Evolutionary conservation across 2,888 invertebrate genomes (phyloP), one percentile per base, ranked within the genome.

Genomic region (Lithophane semibrunnea): DNA sequence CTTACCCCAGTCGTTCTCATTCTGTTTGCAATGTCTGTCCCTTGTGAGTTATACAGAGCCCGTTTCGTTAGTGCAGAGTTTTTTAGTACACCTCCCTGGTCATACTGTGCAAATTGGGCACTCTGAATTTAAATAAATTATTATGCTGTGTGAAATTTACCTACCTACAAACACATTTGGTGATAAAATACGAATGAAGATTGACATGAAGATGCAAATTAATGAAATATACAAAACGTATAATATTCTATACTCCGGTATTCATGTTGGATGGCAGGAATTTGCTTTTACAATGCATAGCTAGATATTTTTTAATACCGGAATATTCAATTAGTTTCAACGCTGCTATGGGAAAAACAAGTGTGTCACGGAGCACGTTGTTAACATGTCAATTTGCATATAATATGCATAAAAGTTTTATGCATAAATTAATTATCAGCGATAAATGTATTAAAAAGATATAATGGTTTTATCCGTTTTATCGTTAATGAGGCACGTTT

Each of bases 1-100:
- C 24, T 54, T 24, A 21, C 5, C 21, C 8, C 37, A 29, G 56
- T 65, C 42, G 16, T 56, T 63, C 37, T 49, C 54, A 77, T 68
- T 79, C 79, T 83, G 73, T 79, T 81, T 52, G 37, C 18, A 69
- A 69, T 47, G 60, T 52, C n/a, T 37, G 37, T 74, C 74, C 60
- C 84, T 82, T 29, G 71, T 52, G 83, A 66, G 37, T 70, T 56
- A 37, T 3, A 37, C 64, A 42, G 21, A 79, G 9, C 24, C n/a
- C 12, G 63, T 73, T 64, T 73, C 54, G 65, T 61, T 42, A 74
- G 44, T 37, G 60, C 16, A 67, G 47, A 77, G 44, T 37, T 73
- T 76, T 77, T 78, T 37, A 65, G 44, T 37, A 56, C 24, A 44
- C 42, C 10, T 65, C 24, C 12, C 44, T 42, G 21, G 49, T 12